These are phyloP conservation scores for Euproctis similis DNA, from an alignment of 2,888 invertebrate species.

Conservation along the genomic window DNA sequence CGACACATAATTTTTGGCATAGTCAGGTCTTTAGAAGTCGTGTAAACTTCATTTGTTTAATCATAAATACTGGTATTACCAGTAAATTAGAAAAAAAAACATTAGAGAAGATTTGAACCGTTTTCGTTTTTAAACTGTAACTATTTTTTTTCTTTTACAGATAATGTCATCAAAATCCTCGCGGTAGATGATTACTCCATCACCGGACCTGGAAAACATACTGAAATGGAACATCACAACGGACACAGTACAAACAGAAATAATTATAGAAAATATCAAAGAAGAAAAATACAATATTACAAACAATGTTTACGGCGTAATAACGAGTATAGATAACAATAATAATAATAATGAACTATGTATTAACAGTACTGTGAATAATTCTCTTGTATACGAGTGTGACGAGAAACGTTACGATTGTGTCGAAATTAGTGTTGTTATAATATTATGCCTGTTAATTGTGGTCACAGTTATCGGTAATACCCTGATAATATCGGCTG, in stretches of 20 bases:
- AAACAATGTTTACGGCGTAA: slow-evolving; percentile 43
- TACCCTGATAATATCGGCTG: slow-evolving; percentile 91
- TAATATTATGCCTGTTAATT: slow-evolving; percentile 79
- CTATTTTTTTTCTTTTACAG: slow-evolving; percentile 34
- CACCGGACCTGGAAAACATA: slow-evolving; percentile 34
- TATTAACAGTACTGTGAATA: slow-evolving; percentile 21
- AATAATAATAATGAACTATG: slow-evolving; percentile 14
- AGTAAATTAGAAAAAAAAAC: too few relatives aligned
- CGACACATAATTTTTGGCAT: too few relatives aligned
- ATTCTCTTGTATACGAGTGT: slow-evolving; percentile 26
- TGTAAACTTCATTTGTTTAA: too few relatives aligned
- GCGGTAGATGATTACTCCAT: slow-evolving; percentile 48
- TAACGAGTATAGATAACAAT: slow-evolving; percentile 27
- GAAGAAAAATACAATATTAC: slow-evolving; percentile 46
- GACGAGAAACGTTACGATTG: slow-evolving; percentile 41
- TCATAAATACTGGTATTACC: too few relatives aligned
- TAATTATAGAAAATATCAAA: slow-evolving; percentile 42
- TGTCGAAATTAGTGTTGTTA: slow-evolving; percentile 77
- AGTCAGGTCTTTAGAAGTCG: too few relatives aligned
- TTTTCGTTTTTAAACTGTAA: too few relatives aligned
- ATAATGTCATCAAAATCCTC: slow-evolving; percentile 27
- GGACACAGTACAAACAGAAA: slow-evolving; percentile 36
- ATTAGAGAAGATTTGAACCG: too few relatives aligned
- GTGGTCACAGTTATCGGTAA: slow-evolving; percentile 89
- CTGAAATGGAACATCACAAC: slow-evolving; percentile 54